Evolutionary conservation across 2,888 invertebrate species (phyloP), one percentile per base, ranked within the genome.

Genomic region (Podabrus alpinus): DNA sequence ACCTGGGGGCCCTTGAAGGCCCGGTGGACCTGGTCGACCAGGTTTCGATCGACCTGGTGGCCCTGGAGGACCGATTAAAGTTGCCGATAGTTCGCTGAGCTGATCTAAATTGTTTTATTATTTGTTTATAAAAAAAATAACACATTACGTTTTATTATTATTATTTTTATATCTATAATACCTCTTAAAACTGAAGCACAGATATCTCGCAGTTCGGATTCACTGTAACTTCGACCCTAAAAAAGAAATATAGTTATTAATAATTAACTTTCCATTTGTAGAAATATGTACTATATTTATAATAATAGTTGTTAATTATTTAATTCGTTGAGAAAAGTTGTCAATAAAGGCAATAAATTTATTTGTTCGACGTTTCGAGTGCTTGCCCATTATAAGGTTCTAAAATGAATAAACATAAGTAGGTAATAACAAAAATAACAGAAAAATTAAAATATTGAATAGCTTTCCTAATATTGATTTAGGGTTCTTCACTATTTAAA

Each of bases 131-230:
- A 59, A 16, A 24, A 68, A n/a, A 11, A 45, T 17, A 13, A 21
- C 7, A 66, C n/a, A 15, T 15, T 11, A 19, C 13, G 15, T 19
- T 13, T 13, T 16, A 29, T n/a, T n/a, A 16, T 16, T 17, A 16
- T n/a, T n/a, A n/a, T n/a, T n/a, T n/a, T n/a, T n/a, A n/a, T n/a
- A n/a, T n/a, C n/a, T n/a, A n/a, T n/a, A n/a, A 85, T 88, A 95
- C 95, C 95, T 90, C 94, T 90, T 66, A 96, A 89, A 67, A 96
- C 91, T 68, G 92, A 91, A 80, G 93, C 92, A 85, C 96, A 96
- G 81, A 97, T 93, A 80, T 95, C 95, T 79, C 94, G 89, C 15
- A 97, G 90, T 87, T 95, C 95, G 5, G 89, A 88, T 85, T 95
- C 95, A 0, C 92, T 89, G 78, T 92, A 90, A 80, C 91, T 91